These are phyloP conservation scores for Tipula lateralis DNA, from an alignment of 2,888 invertebrate species.

Conservation along the genomic window DNA sequence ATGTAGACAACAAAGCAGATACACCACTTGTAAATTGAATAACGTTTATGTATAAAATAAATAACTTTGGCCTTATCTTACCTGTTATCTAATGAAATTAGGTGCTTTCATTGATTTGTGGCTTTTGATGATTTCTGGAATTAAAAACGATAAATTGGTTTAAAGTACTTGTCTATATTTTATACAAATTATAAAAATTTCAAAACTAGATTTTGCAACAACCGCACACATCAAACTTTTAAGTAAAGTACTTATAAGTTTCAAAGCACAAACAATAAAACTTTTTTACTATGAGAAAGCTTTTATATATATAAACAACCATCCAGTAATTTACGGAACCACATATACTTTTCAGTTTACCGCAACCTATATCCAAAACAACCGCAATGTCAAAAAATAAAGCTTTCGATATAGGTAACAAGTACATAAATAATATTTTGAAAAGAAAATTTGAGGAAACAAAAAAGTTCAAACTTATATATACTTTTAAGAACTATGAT, in stretches of 20 bases:
- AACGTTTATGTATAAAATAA: background rate
- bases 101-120: background rate
- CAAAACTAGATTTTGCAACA: too few relatives aligned
- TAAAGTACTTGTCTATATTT: too few relatives aligned
- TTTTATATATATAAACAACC: too few relatives aligned
- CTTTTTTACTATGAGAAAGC: too few relatives aligned
- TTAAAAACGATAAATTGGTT: background rate
- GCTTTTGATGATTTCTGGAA: background rate
- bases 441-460: background rate
- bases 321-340: background rate
- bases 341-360: background rate
- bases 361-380: background rate
- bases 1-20: background rate
- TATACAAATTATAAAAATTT: too few relatives aligned
- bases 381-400: background rate
- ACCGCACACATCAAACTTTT: too few relatives aligned
- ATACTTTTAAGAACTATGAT: background rate
- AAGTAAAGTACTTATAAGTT: too few relatives aligned
- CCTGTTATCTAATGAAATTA: conserved; percentile 1
- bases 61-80: background rate
- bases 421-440: too few relatives aligned
- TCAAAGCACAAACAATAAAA: too few relatives aligned
- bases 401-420: background rate
- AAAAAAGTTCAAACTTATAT: background rate
- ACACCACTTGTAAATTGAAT: background rate